phyloP scores from a whole-genome alignment of 1,140 invertebrate genomes.

The Zaprionus gabonicus region DNA sequence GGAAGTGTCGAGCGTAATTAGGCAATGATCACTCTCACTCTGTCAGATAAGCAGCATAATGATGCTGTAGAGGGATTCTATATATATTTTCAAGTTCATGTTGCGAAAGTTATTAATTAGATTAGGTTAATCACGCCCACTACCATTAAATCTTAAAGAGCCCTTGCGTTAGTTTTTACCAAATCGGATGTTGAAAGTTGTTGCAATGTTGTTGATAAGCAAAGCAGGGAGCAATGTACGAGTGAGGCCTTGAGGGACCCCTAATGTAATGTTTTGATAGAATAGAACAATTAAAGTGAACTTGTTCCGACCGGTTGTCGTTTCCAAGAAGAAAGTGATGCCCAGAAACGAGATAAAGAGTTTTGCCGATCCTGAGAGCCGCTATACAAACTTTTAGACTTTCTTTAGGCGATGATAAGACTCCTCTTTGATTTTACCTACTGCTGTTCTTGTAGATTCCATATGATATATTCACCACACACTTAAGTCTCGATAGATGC shows the following conservation, averaged over 20 bases:
- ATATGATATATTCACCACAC: not conserved
- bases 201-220: constrained; percentile 1
- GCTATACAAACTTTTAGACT: not conserved
- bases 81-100: not conserved
- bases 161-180: not conserved
- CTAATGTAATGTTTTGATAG: constrained; percentile 4
- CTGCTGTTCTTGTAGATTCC: not conserved
- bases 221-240: not conserved
- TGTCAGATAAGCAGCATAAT: not conserved
- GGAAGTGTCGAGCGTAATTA: not conserved
- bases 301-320: not conserved
- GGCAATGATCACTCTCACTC: not conserved
- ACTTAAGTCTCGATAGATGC: not conserved
- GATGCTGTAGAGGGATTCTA: not conserved
- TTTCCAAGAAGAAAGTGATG: not conserved
- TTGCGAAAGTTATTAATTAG: not conserved
- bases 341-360: not conserved
- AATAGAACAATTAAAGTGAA: not conserved
- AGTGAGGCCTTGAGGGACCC: not conserved
- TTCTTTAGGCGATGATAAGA: too few relatives aligned
- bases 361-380: not conserved
- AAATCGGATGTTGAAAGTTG: not conserved
- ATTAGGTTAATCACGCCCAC: not conserved
- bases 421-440: too few relatives aligned
- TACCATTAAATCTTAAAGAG: not conserved